Evolutionary conservation across 2,797 vertebrate genomes (phyloP).

Genomic region (Masticophis lateralis): DNA sequence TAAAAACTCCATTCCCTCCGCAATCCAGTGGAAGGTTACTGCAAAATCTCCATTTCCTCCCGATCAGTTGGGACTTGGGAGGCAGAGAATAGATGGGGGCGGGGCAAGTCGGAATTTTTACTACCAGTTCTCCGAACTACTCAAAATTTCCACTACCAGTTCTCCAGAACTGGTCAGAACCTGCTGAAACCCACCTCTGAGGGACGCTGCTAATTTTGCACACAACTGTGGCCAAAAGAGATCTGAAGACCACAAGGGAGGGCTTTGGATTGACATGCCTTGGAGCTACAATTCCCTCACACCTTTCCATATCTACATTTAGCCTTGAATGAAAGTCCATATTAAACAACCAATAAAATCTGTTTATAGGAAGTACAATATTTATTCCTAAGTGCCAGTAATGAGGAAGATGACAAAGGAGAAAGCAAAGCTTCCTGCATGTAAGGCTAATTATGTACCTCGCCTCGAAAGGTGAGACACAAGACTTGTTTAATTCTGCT

Average conservation of each 20-base stretch:
- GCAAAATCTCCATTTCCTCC: too few relatives aligned
- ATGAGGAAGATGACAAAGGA: background rate
- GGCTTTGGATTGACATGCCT: background rate
- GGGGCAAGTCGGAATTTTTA: too few relatives aligned
- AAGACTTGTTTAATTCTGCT: background rate
- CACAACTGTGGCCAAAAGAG: background rate
- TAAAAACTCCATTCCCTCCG: too few relatives aligned
- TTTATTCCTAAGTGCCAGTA: background rate
- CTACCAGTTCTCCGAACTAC: too few relatives aligned
- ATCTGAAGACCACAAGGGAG: background rate
- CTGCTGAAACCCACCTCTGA: too few relatives aligned
- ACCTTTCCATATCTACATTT: background rate
- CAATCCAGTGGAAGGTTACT: too few relatives aligned
- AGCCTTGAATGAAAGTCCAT: background rate
- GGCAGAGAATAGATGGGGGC: too few relatives aligned
- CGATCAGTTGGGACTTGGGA: too few relatives aligned
- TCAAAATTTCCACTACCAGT: too few relatives aligned
- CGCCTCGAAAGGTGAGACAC: background rate
- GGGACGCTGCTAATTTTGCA: background rate
- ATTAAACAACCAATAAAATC: background rate
- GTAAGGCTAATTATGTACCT: background rate
- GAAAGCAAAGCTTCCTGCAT: background rate
- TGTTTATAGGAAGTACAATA: background rate
- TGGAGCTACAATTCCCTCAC: background rate
- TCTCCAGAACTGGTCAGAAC: too few relatives aligned